Evolutionary conservation across 1,140 invertebrate species (phyloP).

Genomic region (Dendrolimus punctatus): DNA sequence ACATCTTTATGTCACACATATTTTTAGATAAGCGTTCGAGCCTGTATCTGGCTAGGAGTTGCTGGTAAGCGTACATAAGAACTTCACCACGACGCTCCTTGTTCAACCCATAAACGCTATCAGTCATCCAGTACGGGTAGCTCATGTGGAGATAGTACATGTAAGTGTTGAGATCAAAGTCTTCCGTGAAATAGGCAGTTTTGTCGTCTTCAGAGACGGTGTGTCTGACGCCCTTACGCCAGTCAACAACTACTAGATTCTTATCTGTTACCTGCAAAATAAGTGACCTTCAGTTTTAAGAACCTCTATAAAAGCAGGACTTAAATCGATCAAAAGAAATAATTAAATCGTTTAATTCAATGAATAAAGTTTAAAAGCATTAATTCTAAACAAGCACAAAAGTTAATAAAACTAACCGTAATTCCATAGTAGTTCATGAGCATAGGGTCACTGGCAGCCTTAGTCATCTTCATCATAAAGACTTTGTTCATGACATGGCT

Average conservation of each 20-base stretch:
- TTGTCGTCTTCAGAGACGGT: constrained; percentile 48
- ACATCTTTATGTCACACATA: constrained; percentile 73
- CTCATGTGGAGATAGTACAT: constrained; percentile 81
- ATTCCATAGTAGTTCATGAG: constrained; percentile 65
- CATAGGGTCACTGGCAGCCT: constrained; percentile 61
- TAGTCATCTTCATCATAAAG: constrained; percentile 75
- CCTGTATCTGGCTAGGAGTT: constrained; percentile 77
- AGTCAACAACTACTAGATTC: constrained; percentile 56
- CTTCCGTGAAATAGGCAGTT: constrained; percentile 81
- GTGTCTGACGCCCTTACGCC: constrained; percentile 51
- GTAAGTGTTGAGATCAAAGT: constrained; percentile 79
- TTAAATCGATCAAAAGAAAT: too few relatives aligned
- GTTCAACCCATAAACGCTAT: constrained; percentile 70
- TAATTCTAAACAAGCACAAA: too few relatives aligned
- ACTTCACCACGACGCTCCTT: constrained; percentile 76
- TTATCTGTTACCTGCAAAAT: constrained; percentile 26
- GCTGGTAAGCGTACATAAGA: constrained; percentile 74
- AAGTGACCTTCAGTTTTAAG: too few relatives aligned
- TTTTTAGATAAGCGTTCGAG: constrained; percentile 77
- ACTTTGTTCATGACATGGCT: constrained; percentile 74
- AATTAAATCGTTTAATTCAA: too few relatives aligned
- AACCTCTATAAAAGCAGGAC: too few relatives aligned
- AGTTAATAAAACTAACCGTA: constrained; percentile 23
- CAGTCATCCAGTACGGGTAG: constrained; percentile 79
- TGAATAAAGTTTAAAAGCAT: too few relatives aligned